Percentiles rank a stretch among this genome's conserved stretches.
Conservation (phyloP, 2,113 vertebrate species). For the Scomber japonicus region DNA sequence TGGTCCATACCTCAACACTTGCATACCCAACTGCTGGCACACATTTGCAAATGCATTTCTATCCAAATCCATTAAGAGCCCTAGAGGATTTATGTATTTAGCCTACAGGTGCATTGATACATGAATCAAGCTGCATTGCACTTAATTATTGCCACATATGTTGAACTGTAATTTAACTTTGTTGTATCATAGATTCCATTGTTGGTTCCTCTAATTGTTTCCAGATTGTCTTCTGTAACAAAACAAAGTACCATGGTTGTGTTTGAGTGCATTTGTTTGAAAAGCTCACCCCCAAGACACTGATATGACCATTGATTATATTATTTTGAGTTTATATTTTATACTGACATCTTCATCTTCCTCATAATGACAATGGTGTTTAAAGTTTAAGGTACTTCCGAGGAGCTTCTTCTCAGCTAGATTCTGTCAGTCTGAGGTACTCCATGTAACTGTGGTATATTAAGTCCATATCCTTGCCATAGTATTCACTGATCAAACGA, state of each 20-base stretch:
- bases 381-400: not conserved
- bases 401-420: not conserved
- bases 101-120: conserved; percentile 1
- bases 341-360: not conserved
- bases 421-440: not conserved
- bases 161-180: not conserved
- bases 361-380: not conserved
- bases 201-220: not conserved
- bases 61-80: not conserved
- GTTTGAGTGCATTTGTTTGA: not conserved
- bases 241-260: too few relatives aligned
- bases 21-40: conserved; percentile 32
- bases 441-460: too few relatives aligned
- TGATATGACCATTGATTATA: not conserved
- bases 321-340: not conserved
- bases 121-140: not conserved
- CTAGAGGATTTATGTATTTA: conserved; percentile 15
- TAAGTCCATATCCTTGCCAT: too few relatives aligned
- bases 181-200: not conserved
- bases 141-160: conserved; percentile 2
- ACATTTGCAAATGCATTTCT: not conserved
- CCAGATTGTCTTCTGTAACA: too few relatives aligned
- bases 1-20: conserved; percentile 50
- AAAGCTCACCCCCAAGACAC: not conserved
- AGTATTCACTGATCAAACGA: not conserved